Conservation (phyloP, 2,888 invertebrate species). For the Eupithecia subumbrata region DNA sequence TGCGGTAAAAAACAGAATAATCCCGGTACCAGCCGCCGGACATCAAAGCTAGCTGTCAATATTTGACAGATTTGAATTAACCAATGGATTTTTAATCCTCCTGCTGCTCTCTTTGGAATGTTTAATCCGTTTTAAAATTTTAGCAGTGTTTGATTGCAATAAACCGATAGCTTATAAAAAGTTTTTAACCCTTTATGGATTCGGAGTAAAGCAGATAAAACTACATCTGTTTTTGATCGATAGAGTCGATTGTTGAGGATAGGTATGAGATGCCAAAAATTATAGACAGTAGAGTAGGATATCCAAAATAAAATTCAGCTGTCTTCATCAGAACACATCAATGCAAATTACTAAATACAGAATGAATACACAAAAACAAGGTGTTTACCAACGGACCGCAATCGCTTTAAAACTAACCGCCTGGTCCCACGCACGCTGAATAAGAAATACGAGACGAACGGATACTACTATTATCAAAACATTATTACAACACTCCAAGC, state of each 20-base stretch:
- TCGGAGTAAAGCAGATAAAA: background rate
- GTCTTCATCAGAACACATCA: background rate
- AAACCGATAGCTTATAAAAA: slow-evolving; percentile 2
- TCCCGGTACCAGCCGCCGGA: slow-evolving; percentile 67
- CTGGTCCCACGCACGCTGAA: slow-evolving; percentile 80
- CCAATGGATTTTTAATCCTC: slow-evolving; percentile 29
- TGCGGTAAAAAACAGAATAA: slow-evolving; percentile 67
- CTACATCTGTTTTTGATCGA: background rate
- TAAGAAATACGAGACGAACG: slow-evolving; percentile 83
- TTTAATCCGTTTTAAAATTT: slow-evolving; percentile 25
- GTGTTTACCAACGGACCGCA: slow-evolving; percentile 66
- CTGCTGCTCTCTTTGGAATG: slow-evolving; percentile 26
- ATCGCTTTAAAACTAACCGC: slow-evolving; percentile 67
- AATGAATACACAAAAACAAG: slow-evolving; percentile 55
- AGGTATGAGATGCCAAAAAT: background rate
- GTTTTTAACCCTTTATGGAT: slow-evolving; percentile 7
- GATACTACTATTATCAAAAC: slow-evolving; percentile 84
- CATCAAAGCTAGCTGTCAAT: slow-evolving; percentile 69
- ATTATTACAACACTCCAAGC: slow-evolving; percentile 83
- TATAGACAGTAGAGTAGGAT: background rate
- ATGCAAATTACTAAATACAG: slow-evolving; percentile 22
- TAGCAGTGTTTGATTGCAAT: slow-evolving; percentile 1
- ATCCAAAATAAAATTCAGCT: background rate
- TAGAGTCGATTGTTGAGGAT: background rate
- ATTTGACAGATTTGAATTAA: slow-evolving; percentile 63